phyloP scores from a whole-genome alignment of 2,888 invertebrate species.

The Caenorhabditis drosophilae region DNA sequence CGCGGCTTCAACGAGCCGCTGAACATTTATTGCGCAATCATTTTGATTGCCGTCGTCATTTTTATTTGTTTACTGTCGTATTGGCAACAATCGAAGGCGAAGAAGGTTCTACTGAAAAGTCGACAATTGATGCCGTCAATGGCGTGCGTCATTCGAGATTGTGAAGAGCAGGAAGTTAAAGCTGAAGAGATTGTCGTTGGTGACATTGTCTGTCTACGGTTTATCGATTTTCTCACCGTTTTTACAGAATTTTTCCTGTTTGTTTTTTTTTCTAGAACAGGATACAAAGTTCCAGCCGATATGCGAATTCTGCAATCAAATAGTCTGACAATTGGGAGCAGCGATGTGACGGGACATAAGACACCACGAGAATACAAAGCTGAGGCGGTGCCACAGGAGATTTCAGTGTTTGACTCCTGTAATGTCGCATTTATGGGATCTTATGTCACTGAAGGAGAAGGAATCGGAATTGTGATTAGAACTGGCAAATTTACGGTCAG shows the following conservation, averaged over 20 bases:
- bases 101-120: slow-evolving; percentile 59
- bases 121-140: slow-evolving; percentile 57
- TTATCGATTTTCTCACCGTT: no score
- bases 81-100: slow-evolving; percentile 65
- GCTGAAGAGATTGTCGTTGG: slow-evolving; percentile 68
- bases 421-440: slow-evolving; percentile 67
- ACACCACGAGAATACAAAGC: slow-evolving; percentile 39
- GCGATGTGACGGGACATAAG: slow-evolving; percentile 48
- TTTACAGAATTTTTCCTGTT: not conserved
- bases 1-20: slow-evolving; percentile 63
- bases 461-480: slow-evolving; percentile 63
- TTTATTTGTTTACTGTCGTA: slow-evolving; percentile 63
- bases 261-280: slow-evolving; percentile 48
- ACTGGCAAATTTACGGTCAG: slow-evolving; percentile 65
- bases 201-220: slow-evolving; percentile 36
- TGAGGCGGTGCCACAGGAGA: slow-evolving; percentile 51
- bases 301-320: slow-evolving; percentile 66
- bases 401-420: slow-evolving; percentile 61
- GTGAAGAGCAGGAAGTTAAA: slow-evolving; percentile 79
- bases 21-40: slow-evolving; percentile 65
- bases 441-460: slow-evolving; percentile 67
- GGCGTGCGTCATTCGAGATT: slow-evolving; percentile 79
- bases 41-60: slow-evolving; percentile 60
- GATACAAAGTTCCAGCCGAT: slow-evolving; percentile 68
- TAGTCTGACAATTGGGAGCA: slow-evolving; percentile 66